Evolutionary conservation across 2,888 invertebrate species (phyloP).

Genomic region (Amphipoea lucens): DNA sequence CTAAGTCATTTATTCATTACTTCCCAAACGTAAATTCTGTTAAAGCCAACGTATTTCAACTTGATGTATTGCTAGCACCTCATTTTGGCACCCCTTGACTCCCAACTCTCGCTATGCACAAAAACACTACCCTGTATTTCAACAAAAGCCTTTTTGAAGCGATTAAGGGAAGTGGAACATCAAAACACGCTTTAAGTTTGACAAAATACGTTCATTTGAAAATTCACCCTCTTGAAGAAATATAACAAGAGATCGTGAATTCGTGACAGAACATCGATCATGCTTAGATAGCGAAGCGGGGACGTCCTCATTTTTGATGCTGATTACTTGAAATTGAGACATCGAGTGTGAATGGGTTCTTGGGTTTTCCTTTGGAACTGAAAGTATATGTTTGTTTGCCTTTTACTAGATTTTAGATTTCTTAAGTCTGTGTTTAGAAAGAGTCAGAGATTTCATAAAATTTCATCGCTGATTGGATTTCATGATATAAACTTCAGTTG

Average conservation of each 20-base stretch:
- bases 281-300: conserved; percentile 57
- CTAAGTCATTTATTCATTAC: conserved; percentile 15
- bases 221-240: conserved; percentile 54
- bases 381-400: background rate
- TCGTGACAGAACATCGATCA: conserved; percentile 64
- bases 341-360: conserved; percentile 33
- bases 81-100: conserved; percentile 34
- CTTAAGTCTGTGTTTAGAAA: background rate
- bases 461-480: background rate
- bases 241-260: conserved; percentile 56
- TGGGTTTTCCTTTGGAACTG: conserved; percentile 9
- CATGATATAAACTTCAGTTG: background rate
- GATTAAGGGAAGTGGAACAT: conserved; percentile 42
- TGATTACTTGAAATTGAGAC: conserved; percentile 66
- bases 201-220: conserved; percentile 56
- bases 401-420: conserved; percentile 28
- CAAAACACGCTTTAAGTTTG: conserved; percentile 53
- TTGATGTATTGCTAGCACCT: conserved; percentile 32
- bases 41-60: conserved; percentile 36
- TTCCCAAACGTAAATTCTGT: conserved; percentile 30
- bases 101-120: conserved; percentile 6
- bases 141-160: conserved; percentile 37
- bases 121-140: conserved; percentile 31
- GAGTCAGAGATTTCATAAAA: background rate
- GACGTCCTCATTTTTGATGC: conserved; percentile 56